Base-by-base conservation (phyloP, 1,140 invertebrate genomes). In the Penaeus chinensis region DNA sequence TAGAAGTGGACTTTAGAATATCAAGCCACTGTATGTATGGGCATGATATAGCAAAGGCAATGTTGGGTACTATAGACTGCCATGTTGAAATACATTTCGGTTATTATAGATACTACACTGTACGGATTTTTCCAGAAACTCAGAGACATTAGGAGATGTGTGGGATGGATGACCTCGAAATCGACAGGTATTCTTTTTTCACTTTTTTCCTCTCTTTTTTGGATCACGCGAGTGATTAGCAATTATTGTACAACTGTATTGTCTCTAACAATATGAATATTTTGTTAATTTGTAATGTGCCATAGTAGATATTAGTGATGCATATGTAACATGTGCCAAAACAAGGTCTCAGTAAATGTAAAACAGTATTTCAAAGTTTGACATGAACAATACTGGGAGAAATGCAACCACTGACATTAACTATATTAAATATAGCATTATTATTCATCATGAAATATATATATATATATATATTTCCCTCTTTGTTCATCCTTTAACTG, bases 261-360 rank as follows among this genome's bases (percentile, higher is more conserved):
- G 77, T 22, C 54, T 19, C 54, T 27, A 79, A 60, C 61, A 27
- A 60, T 60, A 42, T 79, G 61, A 60, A 79, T 79, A 54, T 54
- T 54, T 54, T 54, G 54, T 54, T 79, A 60, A 60, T 79, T 37
- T 79, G 37, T 79, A 79, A 27, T 79, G 47, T 60, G 77, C 61
- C 42, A 79, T 79, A 79, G 77, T 79, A 79, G 54, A 54, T 79
- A 79, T 60, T 60, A 60, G 37, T 60, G 61, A 60, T 79, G 77
- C 77, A 47, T 60, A 24, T 79, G 54, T 54, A 79, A 79, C 77
- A 54, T 79, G 77, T 79, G 77, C 77, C 77, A 79, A 79, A 79
- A 47, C 54, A 79, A 24, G 24, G 54, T 79, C 77, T 79, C 77
- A 79, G 77, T 79, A 79, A 79, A 22, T 60, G 27, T 79, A 60